A percentile compares a stretch with the other conserved stretches of the same genome.
phyloP scores from a whole-genome alignment of 2,797 vertebrate species.

The Buphagus erythrorhynchus region DNA sequence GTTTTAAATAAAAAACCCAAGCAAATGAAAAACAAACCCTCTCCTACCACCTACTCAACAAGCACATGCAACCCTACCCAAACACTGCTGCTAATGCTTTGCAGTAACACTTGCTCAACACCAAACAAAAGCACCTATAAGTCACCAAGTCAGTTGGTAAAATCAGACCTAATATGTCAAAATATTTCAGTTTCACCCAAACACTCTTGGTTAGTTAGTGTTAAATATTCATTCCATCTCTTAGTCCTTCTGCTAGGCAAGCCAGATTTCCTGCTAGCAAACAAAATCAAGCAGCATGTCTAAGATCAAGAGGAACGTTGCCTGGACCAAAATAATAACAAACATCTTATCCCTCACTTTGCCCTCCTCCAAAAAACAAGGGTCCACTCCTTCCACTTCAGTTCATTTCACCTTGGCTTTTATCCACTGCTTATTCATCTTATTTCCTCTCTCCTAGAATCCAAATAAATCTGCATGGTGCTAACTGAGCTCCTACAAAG shows the following conservation, averaged over 20 bases:
- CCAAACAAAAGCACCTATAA: neutral
- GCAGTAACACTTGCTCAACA: slow-evolving; percentile 39
- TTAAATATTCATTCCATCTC: slow-evolving; percentile 16
- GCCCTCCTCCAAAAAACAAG: neutral
- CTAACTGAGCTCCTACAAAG: neutral
- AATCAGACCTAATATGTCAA: slow-evolving; percentile 39
- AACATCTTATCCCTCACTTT: neutral
- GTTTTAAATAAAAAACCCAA: slow-evolving; percentile 9
- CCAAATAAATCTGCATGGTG: neutral
- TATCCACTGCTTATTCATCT: slow-evolving; percentile 1
- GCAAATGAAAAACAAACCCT: slow-evolving; percentile 22
- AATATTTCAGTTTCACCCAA: slow-evolving; percentile 51
- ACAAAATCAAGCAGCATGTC: neutral
- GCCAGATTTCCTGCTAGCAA: slow-evolving; percentile 16
- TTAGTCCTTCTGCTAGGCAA: neutral
- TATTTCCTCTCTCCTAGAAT: neutral
- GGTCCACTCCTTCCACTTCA: neutral
- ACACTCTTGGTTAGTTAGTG: slow-evolving; percentile 30
- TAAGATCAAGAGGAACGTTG: slow-evolving; percentile 20
- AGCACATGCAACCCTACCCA: neutral
- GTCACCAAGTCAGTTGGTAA: slow-evolving; percentile 25
- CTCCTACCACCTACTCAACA: slow-evolving; percentile 23
- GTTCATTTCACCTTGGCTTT: slow-evolving; percentile 32
- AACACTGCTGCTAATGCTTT: neutral
- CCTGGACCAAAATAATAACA: neutral